Evolutionary conservation across 2,113 vertebrate genomes (phyloP), one percentile per base, ranked within the genome.

Genomic region (Saguinus midas): DNA sequence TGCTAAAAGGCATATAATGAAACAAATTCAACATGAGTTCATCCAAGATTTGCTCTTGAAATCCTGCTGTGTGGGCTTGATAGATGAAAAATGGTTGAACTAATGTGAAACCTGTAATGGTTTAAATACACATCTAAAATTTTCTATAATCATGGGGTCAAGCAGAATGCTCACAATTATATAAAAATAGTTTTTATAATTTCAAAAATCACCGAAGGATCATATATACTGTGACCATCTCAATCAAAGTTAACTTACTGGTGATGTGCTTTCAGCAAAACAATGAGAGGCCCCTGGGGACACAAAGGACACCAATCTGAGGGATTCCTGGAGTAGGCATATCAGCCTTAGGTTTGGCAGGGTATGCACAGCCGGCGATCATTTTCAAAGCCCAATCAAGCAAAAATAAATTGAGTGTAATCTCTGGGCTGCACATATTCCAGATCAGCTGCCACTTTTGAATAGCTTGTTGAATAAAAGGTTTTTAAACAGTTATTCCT

Each of bases 71-170:
- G 10, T 52, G 40, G n/a, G 5, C 23, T 81, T 55, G 23, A 55
- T n/a, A 78, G n/a, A 32, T 86, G 45, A 55, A 85, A 50, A 52
- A 76, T 52, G 37, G 35, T 48, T 87, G 45, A 79, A 76, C 48
- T 93, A 32, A 43, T 93, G 40, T 85, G 55, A 80, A 93, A 91
- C 14, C 23, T 18, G 18, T 23, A n/a, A 78, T 55, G 32, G 32
- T 81, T 88, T 68, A 83, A 80, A 79, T 45, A 75, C 14, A 70
- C 14, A 66, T 58, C 13, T 91, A 17, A 96, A 82, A 83, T 68
- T 66, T 72, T 80, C 83, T 96, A 20, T 88, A 88, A 76, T 76
- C n/a, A 52, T 75, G 14, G 52, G 81, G 61, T 96, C 61, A 96
- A 83, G 11, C 5, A 58, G 48, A 52, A 81, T 95, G 66, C 58